Base-by-base conservation (phyloP, 2,888 invertebrate genomes). In the Agriopis aurantiaria region DNA sequence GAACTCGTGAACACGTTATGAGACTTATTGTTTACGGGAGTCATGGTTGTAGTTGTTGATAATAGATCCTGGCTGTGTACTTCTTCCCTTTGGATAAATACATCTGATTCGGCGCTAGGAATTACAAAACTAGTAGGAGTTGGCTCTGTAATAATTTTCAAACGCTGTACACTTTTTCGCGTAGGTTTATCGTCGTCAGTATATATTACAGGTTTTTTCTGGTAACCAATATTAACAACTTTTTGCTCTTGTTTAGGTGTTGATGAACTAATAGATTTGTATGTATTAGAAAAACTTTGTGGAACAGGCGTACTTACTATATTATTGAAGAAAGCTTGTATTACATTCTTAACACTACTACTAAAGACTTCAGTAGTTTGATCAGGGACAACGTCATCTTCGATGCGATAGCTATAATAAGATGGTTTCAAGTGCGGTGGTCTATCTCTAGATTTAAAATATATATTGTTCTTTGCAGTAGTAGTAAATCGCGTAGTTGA, bases 331-430 rank as follows among this genome's bases (percentile, higher is more conserved):
- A 94, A 92, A 40, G 90, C 86, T 84, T 88, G 90, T 48, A 94
- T 87, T 2, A 93, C 88, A 77, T 88, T 90, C 85, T 88, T 91
- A 1, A 92, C 90, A 73, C 85, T 90, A 67, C 87, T 86, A 74
- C 86, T 89, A 73, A 93, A 90, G 58, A 92, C 83, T 84, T 93
- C 92, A 11, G 93, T 93, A 0, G 94, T 93, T 73, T 91, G 89
- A 74, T 93, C 89, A 49, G 88, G 85, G 10, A 88, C 75, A 12
- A 81, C 78, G 65, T 92, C 92, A 69, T 93, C 93, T 76, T 88
- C 85, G 67, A 93, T 79, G 23, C 84, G 85, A 75, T 93, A 93
- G 74, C 87, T 88, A 68, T 91, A 93, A 75, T 93, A 93, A 0
- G 91, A 87, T 2, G 91, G 86, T 69, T 89, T 89, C 17, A 80